A percentile compares a stretch with the other conserved stretches of the same genome.
These are phyloP conservation scores for Temnothorax unifasciatus DNA, from an alignment of 2,888 invertebrate species.

Conservation along the genomic window DNA sequence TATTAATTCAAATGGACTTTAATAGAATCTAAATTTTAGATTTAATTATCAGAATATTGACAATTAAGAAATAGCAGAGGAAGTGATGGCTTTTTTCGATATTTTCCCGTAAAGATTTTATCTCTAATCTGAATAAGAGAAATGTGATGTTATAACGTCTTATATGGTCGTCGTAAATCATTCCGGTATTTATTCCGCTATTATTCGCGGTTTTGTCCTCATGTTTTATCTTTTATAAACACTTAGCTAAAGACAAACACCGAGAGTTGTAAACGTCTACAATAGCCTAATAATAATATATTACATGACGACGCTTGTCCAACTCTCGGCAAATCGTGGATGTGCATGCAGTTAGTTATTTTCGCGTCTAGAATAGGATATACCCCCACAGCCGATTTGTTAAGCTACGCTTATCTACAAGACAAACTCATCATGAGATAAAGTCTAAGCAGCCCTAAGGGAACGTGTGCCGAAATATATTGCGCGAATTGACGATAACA, in stretches of 20 bases:
- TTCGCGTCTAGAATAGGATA: constrained; percentile 22
- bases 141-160: background rate
- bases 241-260: constrained; percentile 8
- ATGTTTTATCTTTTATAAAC: background rate
- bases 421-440: constrained; percentile 66
- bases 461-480: constrained; percentile 64
- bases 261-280: background rate
- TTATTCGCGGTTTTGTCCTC: background rate
- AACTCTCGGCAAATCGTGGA: constrained; percentile 16
- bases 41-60: background rate
- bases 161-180: background rate
- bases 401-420: constrained; percentile 62
- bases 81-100: background rate
- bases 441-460: constrained; percentile 63
- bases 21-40: background rate
- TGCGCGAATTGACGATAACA: constrained; percentile 70
- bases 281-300: constrained; percentile 25
- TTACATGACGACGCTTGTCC: background rate
- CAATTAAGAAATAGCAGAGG: background rate
- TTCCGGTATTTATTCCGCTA: background rate
- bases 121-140: constrained; percentile 10
- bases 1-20: background rate
- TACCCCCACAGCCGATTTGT: constrained; percentile 48
- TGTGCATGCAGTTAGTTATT: constrained; percentile 27
- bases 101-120: background rate